phyloP scores from a whole-genome alignment of 1,140 invertebrate species.

The Bathynomus jamesi region DNA sequence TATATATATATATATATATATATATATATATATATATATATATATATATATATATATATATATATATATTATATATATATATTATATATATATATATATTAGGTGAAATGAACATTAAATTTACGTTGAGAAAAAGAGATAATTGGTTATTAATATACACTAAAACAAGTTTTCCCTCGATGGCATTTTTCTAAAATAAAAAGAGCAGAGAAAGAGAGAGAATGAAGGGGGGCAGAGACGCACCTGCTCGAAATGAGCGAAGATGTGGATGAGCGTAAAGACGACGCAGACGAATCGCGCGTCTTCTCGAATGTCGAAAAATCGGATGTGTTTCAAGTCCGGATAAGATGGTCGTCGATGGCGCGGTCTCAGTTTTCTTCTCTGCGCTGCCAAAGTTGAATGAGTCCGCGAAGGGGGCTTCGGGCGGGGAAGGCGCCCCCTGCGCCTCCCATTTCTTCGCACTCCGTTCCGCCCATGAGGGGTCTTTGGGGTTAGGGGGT shows the following conservation, averaged over 20 bases:
- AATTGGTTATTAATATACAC: no score
- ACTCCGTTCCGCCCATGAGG: neutral
- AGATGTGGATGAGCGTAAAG: conserved; percentile 24
- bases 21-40: neutral
- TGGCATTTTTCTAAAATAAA: no score
- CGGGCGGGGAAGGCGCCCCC: neutral
- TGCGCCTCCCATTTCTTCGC: neutral
- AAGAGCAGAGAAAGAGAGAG: neutral
- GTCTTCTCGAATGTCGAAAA: conserved; percentile 29
- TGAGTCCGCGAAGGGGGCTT: no score
- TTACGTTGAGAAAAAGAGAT: no score
- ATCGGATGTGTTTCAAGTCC: conserved; percentile 12
- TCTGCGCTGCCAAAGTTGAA: neutral
- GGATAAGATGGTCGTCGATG: neutral
- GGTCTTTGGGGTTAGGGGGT: neutral
- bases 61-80: neutral
- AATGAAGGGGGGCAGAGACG: neutral
- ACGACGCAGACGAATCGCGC: conserved; percentile 33
- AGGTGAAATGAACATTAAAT: no score
- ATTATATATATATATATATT: neutral
- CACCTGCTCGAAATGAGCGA: conserved; percentile 33
- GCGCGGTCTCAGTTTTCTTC: neutral
- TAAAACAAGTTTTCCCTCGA: no score
- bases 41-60: neutral
- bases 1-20: neutral